A percentile compares a stretch with the other conserved stretches of the same genome.
phyloP scores from a whole-genome alignment of 2,888 invertebrate species.

The Lithophane semibrunnea region DNA sequence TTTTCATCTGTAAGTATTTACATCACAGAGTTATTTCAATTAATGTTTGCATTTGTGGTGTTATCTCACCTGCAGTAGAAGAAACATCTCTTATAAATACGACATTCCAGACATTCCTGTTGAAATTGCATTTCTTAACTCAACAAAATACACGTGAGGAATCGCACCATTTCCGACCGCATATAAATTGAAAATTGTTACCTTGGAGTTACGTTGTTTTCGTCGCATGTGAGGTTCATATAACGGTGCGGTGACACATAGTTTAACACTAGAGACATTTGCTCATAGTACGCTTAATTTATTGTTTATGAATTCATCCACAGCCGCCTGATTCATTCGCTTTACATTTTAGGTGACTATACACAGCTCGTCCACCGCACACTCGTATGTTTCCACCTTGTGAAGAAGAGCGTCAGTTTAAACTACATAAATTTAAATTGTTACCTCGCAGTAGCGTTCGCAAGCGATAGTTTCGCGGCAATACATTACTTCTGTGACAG shows the following conservation, averaged over 20 bases:
- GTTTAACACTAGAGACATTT: slow-evolving; percentile 14
- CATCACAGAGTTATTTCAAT: slow-evolving; percentile 17
- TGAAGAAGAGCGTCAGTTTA: slow-evolving; percentile 53
- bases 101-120: slow-evolving; percentile 26
- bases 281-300: slow-evolving; percentile 26
- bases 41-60: slow-evolving; percentile 2
- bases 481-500: slow-evolving; percentile 59
- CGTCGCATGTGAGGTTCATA: slow-evolving; percentile 5
- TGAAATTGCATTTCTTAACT: slow-evolving; percentile 55
- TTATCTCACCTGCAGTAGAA: slow-evolving; percentile 4
- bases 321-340: slow-evolving; percentile 6
- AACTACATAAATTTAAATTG: slow-evolving; percentile 60
- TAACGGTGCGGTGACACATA: slow-evolving; percentile 11
- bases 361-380: background rate
- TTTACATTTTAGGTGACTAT: background rate
- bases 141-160: slow-evolving; percentile 43
- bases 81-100: slow-evolving; percentile 34
- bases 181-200: slow-evolving; percentile 57
- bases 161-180: slow-evolving; percentile 36
- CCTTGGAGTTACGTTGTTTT: slow-evolving; percentile 8
- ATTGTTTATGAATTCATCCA: slow-evolving; percentile 34
- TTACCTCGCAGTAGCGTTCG: slow-evolving; percentile 40
- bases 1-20: background rate
- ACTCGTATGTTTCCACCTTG: slow-evolving; percentile 40
- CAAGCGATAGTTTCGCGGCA: slow-evolving; percentile 44